A percentile compares a stretch with the other conserved stretches of the same genome.
These are phyloP conservation scores for Pseudochaenichthys georgianus DNA, from an alignment of 2,797 vertebrate genomes.

Conservation along the genomic window DNA sequence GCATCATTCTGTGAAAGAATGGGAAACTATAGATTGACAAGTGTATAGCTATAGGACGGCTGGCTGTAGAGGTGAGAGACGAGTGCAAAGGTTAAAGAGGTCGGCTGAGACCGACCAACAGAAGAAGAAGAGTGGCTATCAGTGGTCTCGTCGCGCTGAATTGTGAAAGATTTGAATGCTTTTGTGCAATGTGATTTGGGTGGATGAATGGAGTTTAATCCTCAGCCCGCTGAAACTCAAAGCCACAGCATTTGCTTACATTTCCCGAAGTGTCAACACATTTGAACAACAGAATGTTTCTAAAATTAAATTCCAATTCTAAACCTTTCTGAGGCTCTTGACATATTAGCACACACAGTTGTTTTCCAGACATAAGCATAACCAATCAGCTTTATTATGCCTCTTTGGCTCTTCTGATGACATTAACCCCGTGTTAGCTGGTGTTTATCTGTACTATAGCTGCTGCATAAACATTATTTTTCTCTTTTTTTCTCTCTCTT, in stretches of 20 bases:
- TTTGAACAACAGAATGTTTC: conserved; percentile 76
- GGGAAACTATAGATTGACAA: conserved; percentile 35
- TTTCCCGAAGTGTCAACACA: conserved; percentile 74
- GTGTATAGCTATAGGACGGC: conserved; percentile 25
- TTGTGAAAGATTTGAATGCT: conserved; percentile 45
- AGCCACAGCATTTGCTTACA: conserved; percentile 71
- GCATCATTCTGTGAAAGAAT: conserved; percentile 40
- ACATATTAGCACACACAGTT: conserved; percentile 63
- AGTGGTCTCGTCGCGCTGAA: conserved; percentile 48
- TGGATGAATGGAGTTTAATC: conserved; percentile 77
- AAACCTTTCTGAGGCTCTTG: conserved; percentile 54
- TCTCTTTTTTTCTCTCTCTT: conserved; percentile 72
- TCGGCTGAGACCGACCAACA: conserved; percentile 45
- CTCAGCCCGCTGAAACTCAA: conserved; percentile 68
- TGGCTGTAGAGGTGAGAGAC: conserved; percentile 48
- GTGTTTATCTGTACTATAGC: conserved; percentile 57
- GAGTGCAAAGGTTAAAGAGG: conserved; percentile 60
- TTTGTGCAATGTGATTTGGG: conserved; percentile 63
- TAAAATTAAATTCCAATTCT: conserved; percentile 75
- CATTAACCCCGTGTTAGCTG: conserved; percentile 69
- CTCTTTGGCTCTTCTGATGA: conserved; percentile 61
- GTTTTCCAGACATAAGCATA: conserved; percentile 65
- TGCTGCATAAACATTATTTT: conserved; percentile 64
- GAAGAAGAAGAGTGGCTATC: conserved; percentile 25
- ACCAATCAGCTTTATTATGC: conserved; percentile 73